A percentile compares a stretch with the other conserved stretches of the same genome.
Conservation (phyloP, 2,888 invertebrate species). For the Allophyes oxyacanthae region DNA sequence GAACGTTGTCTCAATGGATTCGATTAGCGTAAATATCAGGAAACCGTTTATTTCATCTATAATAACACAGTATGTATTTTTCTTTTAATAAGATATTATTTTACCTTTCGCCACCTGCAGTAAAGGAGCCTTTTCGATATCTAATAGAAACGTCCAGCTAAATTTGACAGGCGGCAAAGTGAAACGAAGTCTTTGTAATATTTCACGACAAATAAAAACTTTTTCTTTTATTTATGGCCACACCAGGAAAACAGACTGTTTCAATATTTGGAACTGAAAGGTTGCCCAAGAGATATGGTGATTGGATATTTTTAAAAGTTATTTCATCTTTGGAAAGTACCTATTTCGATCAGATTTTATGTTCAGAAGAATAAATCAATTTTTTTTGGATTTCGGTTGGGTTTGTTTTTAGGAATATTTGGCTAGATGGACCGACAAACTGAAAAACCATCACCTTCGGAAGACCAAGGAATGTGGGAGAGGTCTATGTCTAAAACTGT, state of each 20-base stretch:
- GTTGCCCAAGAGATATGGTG: conserved; percentile 44
- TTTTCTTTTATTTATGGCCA: conserved; percentile 49
- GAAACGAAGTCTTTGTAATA: conserved; percentile 52
- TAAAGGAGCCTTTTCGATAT: conserved; percentile 11
- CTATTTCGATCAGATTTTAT: conserved; percentile 9
- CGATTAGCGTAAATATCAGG: too few relatives aligned
- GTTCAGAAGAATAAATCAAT: too few relatives aligned
- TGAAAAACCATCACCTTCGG: too few relatives aligned
- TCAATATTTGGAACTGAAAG: conserved; percentile 39
- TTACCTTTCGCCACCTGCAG: conserved; percentile 24
- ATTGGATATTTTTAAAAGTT: conserved; percentile 44
- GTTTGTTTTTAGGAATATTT: too few relatives aligned
- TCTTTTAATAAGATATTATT: too few relatives aligned
- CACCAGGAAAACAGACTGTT: conserved; percentile 41
- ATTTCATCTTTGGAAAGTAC: conserved; percentile 4
- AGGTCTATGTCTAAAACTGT: too few relatives aligned
- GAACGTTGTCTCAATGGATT: too few relatives aligned
- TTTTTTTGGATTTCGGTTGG: neutral
- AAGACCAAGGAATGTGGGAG: too few relatives aligned
- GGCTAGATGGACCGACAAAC: too few relatives aligned
- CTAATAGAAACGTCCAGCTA: conserved; percentile 32
- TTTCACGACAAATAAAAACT: conserved; percentile 46
- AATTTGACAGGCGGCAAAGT: conserved; percentile 49
- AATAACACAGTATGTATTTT: too few relatives aligned
- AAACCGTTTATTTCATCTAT: too few relatives aligned